phyloP scores from a whole-genome alignment of 2,113 vertebrate genomes.

The Mormyrus lacerda region DNA sequence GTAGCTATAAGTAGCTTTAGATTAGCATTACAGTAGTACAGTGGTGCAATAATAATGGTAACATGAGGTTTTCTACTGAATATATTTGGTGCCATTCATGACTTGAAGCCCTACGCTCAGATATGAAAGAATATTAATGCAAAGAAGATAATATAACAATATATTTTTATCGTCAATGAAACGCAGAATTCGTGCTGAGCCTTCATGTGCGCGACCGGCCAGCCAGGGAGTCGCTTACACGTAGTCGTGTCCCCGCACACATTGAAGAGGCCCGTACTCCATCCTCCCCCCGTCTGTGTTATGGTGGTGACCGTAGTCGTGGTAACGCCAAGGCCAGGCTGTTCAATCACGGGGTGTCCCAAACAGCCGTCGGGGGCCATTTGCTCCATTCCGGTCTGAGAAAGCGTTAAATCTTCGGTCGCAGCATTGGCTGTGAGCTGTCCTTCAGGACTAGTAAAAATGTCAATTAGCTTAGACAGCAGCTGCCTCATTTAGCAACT shows the following conservation, averaged over 20 bases:
- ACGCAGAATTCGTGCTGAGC: not conserved
- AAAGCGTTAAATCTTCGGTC: constrained; percentile 7
- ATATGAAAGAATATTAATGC: not conserved
- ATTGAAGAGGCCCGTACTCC: constrained; percentile 65
- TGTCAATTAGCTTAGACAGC: not conserved
- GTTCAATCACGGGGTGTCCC: constrained; percentile 47
- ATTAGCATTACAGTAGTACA: not conserved
- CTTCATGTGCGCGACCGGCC: not conserved
- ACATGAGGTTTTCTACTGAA: not conserved
- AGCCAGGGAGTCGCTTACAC: constrained; percentile 45
- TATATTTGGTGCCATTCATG: not conserved
- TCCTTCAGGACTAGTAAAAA: not conserved
- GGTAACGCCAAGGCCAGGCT: constrained; percentile 56
- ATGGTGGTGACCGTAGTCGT: constrained; percentile 60
- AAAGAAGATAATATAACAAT: not conserved
- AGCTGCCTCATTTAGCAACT: not conserved
- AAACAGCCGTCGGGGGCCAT: constrained; percentile 8
- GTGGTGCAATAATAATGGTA: not conserved
- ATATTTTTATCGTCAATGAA: not conserved
- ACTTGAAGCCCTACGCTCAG: not conserved
- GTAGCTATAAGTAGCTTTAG: not conserved
- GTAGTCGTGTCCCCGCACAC: constrained; percentile 57
- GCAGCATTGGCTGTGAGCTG: not conserved
- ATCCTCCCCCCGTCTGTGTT: constrained; percentile 61
- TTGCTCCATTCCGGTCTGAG: constrained; percentile 23